Conservation (phyloP, 2,797 vertebrate genomes). For the Atherinosoma microstoma region DNA sequence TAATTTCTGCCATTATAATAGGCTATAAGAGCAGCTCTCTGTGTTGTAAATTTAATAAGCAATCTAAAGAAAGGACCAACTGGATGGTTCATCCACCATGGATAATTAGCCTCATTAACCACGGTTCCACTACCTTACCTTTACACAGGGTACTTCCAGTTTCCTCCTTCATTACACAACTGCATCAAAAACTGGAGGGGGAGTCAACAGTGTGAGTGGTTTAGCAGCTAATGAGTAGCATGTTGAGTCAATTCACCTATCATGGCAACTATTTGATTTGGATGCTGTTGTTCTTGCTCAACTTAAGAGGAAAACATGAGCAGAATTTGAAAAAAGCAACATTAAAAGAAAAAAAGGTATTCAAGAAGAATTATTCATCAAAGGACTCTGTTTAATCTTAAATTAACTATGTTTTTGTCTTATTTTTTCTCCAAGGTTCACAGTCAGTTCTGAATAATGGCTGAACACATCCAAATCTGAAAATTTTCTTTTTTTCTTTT, state of each 20-base stretch:
- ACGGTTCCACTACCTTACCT: constrained; percentile 56
- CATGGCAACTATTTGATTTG: constrained; percentile 50
- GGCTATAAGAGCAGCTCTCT: constrained; percentile 65
- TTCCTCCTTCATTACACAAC: constrained; percentile 52
- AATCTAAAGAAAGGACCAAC: constrained; percentile 69
- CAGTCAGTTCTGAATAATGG: constrained; percentile 5
- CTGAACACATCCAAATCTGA: not conserved
- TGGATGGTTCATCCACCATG: constrained; percentile 69
- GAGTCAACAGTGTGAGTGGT: constrained; percentile 48
- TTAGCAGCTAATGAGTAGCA: constrained; percentile 32
- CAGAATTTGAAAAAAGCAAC: constrained; percentile 53
- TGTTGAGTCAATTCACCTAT: constrained; percentile 39
- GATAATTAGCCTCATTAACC: constrained; percentile 75
- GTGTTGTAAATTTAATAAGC: constrained; percentile 78
- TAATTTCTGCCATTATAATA: constrained; percentile 67
- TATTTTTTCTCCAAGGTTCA: not conserved
- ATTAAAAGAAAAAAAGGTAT: constrained; percentile 57
- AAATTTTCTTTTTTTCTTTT: not conserved
- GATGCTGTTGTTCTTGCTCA: constrained; percentile 52
- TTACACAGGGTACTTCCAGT: constrained; percentile 50
- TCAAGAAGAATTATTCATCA: constrained; percentile 77
- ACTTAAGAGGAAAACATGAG: constrained; percentile 63
- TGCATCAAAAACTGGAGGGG: constrained; percentile 31
- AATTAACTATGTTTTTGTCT: constrained; percentile 44
- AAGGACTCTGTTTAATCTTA: constrained; percentile 63